A percentile compares a stretch with the other conserved stretches of the same genome.
Evolutionary conservation across 2,113 vertebrate species (phyloP).

Genomic region (Pipra filicauda): DNA sequence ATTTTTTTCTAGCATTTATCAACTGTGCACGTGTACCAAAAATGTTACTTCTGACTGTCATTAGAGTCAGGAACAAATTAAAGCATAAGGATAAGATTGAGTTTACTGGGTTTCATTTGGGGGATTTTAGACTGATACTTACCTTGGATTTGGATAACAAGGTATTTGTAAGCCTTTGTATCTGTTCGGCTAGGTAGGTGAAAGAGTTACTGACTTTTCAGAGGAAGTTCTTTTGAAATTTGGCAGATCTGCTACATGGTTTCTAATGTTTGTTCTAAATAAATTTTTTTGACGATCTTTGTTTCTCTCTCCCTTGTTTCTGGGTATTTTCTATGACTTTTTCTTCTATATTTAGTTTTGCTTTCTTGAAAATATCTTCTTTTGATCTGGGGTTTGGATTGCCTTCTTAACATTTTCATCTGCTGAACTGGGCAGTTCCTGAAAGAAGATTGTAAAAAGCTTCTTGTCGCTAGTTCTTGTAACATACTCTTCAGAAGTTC

Average conservation of each 20-base stretch:
- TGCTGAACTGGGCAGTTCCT: neutral
- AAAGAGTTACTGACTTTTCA: neutral
- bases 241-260: neutral
- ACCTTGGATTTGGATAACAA: neutral
- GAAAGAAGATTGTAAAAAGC: neutral
- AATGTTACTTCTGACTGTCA: neutral
- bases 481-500: neutral
- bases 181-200: neutral
- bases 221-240: neutral
- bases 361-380: neutral
- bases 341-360: neutral
- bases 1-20: neutral
- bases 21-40: neutral
- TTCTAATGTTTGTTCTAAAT: neutral
- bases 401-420: neutral
- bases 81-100: neutral
- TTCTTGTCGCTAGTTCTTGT: neutral
- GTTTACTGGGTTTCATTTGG: neutral
- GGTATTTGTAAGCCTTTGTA: neutral
- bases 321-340: neutral
- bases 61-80: neutral
- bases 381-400: neutral
- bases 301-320: neutral
- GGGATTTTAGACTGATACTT: neutral
- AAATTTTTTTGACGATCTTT: neutral